Percentiles rank a stretch among this genome's conserved stretches.
These are phyloP conservation scores for Perodicticus potto DNA, from an alignment of 2,797 vertebrate genomes.

Conservation along the genomic window DNA sequence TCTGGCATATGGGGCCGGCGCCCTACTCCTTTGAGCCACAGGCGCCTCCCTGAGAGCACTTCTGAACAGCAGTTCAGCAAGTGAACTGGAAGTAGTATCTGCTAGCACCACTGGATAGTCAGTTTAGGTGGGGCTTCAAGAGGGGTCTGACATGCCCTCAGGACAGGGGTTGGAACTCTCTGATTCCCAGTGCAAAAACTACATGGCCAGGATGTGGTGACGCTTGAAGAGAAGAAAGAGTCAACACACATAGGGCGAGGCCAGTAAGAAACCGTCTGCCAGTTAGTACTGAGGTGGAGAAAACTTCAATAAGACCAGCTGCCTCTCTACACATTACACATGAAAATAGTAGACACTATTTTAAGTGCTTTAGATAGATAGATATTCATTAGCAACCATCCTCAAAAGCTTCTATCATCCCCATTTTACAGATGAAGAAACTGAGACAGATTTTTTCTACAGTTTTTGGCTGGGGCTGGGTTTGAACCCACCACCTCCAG, in stretches of 20 bases:
- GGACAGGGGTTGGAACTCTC: not conserved
- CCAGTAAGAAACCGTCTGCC: not conserved
- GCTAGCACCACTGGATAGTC: rapidly evolving
- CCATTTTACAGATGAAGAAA: conserved; percentile 40
- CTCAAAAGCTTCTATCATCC: not conserved
- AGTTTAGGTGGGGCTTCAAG: not conserved
- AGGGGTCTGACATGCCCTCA: rapidly evolving
- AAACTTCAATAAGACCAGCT: too few relatives aligned
- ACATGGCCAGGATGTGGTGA: not conserved
- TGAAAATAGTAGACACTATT: not conserved
- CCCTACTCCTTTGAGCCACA: too few relatives aligned
- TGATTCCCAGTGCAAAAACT: not conserved
- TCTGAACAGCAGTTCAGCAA: not conserved
- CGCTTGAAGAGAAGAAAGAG: not conserved
- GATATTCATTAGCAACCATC: not conserved
- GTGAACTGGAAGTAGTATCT: not conserved
- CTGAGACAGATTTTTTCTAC: too few relatives aligned
- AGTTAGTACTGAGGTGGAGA: not conserved
- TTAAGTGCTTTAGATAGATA: not conserved
- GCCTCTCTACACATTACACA: not conserved
- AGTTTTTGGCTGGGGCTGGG: too few relatives aligned
- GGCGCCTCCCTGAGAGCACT: too few relatives aligned
- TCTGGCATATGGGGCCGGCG: too few relatives aligned
- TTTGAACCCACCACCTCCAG: too few relatives aligned
- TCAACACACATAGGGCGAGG: not conserved